Conservation (phyloP, 2,888 invertebrate genomes). For the Drosophila pseudotalamancana region DNA sequence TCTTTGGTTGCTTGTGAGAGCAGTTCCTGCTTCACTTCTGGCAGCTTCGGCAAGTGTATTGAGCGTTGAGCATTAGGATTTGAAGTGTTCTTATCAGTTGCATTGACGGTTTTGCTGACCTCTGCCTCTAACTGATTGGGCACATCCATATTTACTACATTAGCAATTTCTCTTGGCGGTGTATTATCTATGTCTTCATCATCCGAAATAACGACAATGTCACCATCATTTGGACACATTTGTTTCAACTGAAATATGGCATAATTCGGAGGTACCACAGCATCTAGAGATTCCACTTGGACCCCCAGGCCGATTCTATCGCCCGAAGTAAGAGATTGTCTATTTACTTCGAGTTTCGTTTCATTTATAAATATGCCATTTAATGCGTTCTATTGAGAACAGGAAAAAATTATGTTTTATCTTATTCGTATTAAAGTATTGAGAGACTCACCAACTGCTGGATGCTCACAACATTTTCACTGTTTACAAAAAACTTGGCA, state of each 20-base stretch:
- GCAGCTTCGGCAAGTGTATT: slow-evolving; percentile 68
- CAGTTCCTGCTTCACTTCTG: slow-evolving; percentile 62
- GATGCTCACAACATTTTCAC: slow-evolving; percentile 52
- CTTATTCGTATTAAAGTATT: no score
- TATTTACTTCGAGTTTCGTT: slow-evolving; percentile 9
- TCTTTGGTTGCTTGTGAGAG: slow-evolving; percentile 57
- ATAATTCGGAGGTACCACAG: slow-evolving; percentile 30
- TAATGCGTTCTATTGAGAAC: slow-evolving; percentile 57
- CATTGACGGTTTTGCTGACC: neutral
- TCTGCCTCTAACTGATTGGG: neutral
- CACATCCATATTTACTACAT: neutral
- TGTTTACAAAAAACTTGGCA: slow-evolving; percentile 64
- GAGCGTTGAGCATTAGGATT: neutral
- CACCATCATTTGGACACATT: neutral
- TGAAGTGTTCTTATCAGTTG: neutral
- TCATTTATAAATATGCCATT: slow-evolving; percentile 81
- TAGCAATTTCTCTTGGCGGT: neutral
- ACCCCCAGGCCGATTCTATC: slow-evolving; percentile 77
- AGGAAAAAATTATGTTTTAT: neutral
- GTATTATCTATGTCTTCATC: slow-evolving; percentile 37
- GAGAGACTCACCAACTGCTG: slow-evolving; percentile 67
- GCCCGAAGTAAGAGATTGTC: slow-evolving; percentile 23
- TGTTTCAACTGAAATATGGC: slow-evolving; percentile 64
- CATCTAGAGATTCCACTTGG: slow-evolving; percentile 16
- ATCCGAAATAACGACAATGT: slow-evolving; percentile 42